Evolutionary conservation across 2,797 vertebrate species (phyloP).

Genomic region (Sebastes hubbsi): DNA sequence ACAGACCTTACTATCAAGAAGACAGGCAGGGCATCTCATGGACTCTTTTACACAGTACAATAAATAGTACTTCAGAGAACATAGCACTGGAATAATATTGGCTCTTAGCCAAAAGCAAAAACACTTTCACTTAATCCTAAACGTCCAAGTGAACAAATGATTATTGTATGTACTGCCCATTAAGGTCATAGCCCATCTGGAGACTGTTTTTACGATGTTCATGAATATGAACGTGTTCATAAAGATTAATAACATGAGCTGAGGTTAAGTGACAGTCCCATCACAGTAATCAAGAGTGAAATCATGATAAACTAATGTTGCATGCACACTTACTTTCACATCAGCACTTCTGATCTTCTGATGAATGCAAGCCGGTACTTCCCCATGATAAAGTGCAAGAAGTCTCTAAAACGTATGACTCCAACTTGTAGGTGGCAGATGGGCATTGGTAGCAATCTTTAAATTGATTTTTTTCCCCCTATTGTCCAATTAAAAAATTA

Average conservation of each 20-base stretch:
- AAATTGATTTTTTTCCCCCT: not conserved
- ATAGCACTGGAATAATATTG: not conserved
- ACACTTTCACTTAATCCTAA: not conserved
- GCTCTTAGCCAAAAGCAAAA: not conserved
- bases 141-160: not conserved
- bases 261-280: not conserved
- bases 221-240: too few species aligned
- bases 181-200: too few species aligned
- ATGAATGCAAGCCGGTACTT: conserved; percentile 10
- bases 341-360: conserved; percentile 36
- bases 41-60: not conserved
- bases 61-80: not conserved
- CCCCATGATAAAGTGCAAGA: not conserved
- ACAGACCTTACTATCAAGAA: too few species aligned
- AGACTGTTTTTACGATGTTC: too few species aligned
- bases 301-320: too few species aligned
- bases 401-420: not conserved
- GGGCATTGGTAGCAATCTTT: not conserved
- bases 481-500: not conserved
- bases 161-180: not conserved
- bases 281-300: not conserved
- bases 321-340: not conserved
- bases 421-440: not conserved
- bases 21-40: too few species aligned
- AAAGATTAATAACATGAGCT: too few species aligned